These are phyloP conservation scores for Ectropis crepuscularia DNA, from an alignment of 2,888 invertebrate species.

Conservation along the genomic window DNA sequence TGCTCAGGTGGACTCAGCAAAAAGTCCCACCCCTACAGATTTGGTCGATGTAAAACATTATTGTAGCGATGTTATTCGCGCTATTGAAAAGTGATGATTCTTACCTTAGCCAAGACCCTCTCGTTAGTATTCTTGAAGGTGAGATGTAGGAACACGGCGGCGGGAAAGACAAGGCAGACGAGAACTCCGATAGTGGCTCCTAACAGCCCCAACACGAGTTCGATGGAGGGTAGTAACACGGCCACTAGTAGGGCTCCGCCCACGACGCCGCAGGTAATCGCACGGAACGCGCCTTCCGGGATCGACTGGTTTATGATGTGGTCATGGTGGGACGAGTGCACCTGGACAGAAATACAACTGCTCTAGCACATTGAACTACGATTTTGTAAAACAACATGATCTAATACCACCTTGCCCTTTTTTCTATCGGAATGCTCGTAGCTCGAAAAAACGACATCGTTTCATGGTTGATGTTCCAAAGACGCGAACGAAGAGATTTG, in stretches of 20 bases:
- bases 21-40: no score
- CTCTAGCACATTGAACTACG: no score
- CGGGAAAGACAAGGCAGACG: conserved; percentile 96
- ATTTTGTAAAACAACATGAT: no score
- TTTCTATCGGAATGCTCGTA: no score
- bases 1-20: no score
- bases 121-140: conserved; percentile 94
- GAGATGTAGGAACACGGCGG: conserved; percentile 93
- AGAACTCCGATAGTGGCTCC: conserved; percentile 98
- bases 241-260: conserved; percentile 90
- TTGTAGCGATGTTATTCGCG: background rate
- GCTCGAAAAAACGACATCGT: no score
- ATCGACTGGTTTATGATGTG: conserved; percentile 88
- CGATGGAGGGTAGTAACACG: conserved; percentile 95
- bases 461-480: no score
- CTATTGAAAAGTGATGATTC: conserved; percentile 9
- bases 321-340: conserved; percentile 87
- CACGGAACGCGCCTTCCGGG: conserved; percentile 92
- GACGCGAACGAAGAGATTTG: no score
- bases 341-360: conserved; percentile 69
- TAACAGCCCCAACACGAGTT: conserved; percentile 96
- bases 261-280: conserved; percentile 93
- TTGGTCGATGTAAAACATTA: no score
- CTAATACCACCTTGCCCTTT: no score
- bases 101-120: conserved; percentile 91